Conservation (phyloP, 2,888 invertebrate species). For the Unio delphinus region DNA sequence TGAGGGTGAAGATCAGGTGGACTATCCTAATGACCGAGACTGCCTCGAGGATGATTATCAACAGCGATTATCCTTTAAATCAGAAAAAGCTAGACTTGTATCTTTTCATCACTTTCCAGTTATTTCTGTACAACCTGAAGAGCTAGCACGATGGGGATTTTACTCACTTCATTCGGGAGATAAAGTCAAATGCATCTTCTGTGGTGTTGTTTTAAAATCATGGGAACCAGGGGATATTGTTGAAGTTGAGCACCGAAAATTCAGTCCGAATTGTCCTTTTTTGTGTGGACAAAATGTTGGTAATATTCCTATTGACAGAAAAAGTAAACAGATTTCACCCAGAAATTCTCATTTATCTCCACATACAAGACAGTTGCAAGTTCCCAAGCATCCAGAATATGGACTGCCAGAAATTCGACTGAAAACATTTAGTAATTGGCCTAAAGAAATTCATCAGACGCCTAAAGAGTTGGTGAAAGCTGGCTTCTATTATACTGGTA, state of each 20-base stretch:
- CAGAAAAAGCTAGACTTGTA: slow-evolving; percentile 22
- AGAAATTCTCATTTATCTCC: too few species aligned
- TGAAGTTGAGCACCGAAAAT: slow-evolving; percentile 28
- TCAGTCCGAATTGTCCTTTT: slow-evolving; percentile 32
- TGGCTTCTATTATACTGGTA: too few species aligned
- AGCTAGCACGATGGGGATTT: slow-evolving; percentile 37
- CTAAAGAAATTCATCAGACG: too few species aligned
- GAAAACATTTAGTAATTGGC: too few species aligned
- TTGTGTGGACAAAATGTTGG: slow-evolving; percentile 23
- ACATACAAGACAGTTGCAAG: too few species aligned
- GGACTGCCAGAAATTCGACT: too few species aligned
- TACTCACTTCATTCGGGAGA: slow-evolving; percentile 32
- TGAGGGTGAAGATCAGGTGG: slow-evolving; percentile 2
- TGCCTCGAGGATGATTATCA: slow-evolving; percentile 23
- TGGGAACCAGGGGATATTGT: slow-evolving; percentile 39
- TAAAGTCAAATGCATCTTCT: slow-evolving; percentile 37
- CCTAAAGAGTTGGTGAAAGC: too few species aligned
- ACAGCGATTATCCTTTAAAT: slow-evolving; percentile 14
- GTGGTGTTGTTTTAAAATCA: slow-evolving; percentile 34
- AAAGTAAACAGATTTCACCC: too few species aligned
- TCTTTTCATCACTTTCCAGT: slow-evolving; percentile 35
- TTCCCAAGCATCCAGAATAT: too few species aligned
- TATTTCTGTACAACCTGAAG: slow-evolving; percentile 24
- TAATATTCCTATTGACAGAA: slow-evolving; percentile 22
- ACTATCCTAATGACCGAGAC: slow-evolving; percentile 1